A percentile compares a stretch with the other conserved stretches of the same genome.
phyloP scores from a whole-genome alignment of 2,113 vertebrate genomes.

The Mastomys natalensis region DNA sequence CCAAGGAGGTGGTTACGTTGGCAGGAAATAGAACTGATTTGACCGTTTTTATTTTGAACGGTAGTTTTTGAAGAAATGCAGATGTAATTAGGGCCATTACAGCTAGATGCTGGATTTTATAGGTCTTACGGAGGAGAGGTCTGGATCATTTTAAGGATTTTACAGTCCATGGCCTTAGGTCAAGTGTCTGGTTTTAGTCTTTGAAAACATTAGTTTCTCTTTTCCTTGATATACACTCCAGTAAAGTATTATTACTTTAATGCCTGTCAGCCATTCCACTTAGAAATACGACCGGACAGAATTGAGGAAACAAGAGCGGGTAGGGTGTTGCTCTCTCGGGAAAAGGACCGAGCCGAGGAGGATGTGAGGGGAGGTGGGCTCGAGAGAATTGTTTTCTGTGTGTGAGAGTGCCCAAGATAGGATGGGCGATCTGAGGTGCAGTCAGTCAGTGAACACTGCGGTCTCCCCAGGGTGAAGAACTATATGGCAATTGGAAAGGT shows the following conservation, averaged over 20 bases:
- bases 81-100: constrained; percentile 68
- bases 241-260: constrained; percentile 56
- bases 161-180: constrained; percentile 71
- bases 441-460: background rate
- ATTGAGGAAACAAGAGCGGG: constrained; percentile 32
- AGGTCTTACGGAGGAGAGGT: constrained; percentile 30
- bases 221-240: constrained; percentile 41
- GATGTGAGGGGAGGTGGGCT: constrained; percentile 8
- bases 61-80: constrained; percentile 67
- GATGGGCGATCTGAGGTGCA: background rate
- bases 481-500: background rate
- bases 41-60: constrained; percentile 48
- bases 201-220: constrained; percentile 57
- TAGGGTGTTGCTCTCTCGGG: background rate
- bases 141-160: constrained; percentile 72
- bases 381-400: background rate
- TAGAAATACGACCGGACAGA: constrained; percentile 52
- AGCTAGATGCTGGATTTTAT: constrained; percentile 66
- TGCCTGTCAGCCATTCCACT: constrained; percentile 54
- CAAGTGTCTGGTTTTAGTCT: constrained; percentile 75
- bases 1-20: constrained; percentile 56
- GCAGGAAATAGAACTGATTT: constrained; percentile 42
- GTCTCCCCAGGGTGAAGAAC: background rate
- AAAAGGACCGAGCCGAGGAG: background rate
- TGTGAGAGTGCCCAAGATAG: background rate